Evolutionary conservation across 2,888 invertebrate genomes (phyloP), one percentile per base, ranked within the genome.

Genomic region (Rhaphigaster nebulosa): DNA sequence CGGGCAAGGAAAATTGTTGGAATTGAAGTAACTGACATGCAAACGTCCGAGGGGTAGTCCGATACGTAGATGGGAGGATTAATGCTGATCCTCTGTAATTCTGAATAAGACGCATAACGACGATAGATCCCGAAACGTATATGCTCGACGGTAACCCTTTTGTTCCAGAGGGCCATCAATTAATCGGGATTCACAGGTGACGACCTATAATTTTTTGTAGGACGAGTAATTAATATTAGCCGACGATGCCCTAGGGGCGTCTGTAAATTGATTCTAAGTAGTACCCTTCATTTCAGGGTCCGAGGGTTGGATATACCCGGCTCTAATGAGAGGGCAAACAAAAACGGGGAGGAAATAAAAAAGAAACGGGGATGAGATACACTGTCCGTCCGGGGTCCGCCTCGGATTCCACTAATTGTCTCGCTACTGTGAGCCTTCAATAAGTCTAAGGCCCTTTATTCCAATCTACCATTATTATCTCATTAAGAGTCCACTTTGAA

Each of bases 291-390:
- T 76, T 76, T 76, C 20, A 10, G 70, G 38, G 70, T 18, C 1
- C 20, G 70, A 8, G 70, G 34, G 70, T 38, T 76, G 70, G 70
- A 38, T 76, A 76, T 76, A 38, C 70, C 38, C 38, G 38, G 20
- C 20, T 76, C 84, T 84, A 84, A 84, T 84, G 84, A 84, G 84
- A 84, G 84, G 84, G 84, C 84, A 84, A 84, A 84, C 84, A 84
- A 84, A 84, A 84, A 84, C 84, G 41, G 45, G 38, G 84, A 45
- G 45, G 80, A 45, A 50, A 50, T 41, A 50, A 84, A 84, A 45
- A 84, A 84, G 45, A n/a, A 84, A 50, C 26, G 0, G 45, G 34
- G 84, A 84, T 84, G 84, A 84, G 45, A n/a, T 41, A 84, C 41
- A 80, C 80, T 26, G 80, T 26, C 38, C 76, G 60, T 26, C 26